Base-by-base conservation (phyloP, 2,888 invertebrate species). In the Bombyx huttoni region DNA sequence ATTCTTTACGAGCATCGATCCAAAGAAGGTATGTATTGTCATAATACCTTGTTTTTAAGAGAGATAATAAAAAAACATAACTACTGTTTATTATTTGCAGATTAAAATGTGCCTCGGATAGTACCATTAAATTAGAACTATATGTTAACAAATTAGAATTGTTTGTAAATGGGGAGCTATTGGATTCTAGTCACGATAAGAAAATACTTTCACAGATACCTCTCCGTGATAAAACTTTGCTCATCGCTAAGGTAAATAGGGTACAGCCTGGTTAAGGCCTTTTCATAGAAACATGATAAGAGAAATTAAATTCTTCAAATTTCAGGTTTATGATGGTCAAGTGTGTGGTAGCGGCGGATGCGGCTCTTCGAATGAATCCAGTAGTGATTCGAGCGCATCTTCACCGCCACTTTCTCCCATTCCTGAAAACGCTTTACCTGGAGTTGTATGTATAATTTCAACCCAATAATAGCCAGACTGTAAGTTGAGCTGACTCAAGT, bases 311-410 rank as follows among this genome's bases (percentile, higher is more conserved):
- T 24, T 24, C 24, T 24, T 24, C 24, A 24, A 34, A 49, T 50
- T 49, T 35, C 55, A 86, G 86, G 86, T 86, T 40, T 88, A 83
- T 56, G 87, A 88, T 56, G 85, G 86, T 1, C 86, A 84, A 67
- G 82, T 87, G 45, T 86, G 86, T 60, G 85, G 86, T 2, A 86
- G 87, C 57, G 86, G 86, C 12, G 86, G 86, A 1, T 86, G 87
- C 56, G 88, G 88, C 49, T 89, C 89, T 10, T 89, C 89, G 6
- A 89, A 88, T 52, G 98, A 98, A 73, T 96, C 97, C 53, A 97
- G 96, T 69, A 97, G 97, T 53, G 98, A 98, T 77, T 97, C 97
- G 62, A 97, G 97, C 53, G 95, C 96, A 3, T 96, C 96, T 3
- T 97, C 97, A 0, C 97, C 97, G 1, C 96, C 96, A 59, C 91